Conservation (phyloP, 2,113 vertebrate genomes). For the Notechis scutatus region DNA sequence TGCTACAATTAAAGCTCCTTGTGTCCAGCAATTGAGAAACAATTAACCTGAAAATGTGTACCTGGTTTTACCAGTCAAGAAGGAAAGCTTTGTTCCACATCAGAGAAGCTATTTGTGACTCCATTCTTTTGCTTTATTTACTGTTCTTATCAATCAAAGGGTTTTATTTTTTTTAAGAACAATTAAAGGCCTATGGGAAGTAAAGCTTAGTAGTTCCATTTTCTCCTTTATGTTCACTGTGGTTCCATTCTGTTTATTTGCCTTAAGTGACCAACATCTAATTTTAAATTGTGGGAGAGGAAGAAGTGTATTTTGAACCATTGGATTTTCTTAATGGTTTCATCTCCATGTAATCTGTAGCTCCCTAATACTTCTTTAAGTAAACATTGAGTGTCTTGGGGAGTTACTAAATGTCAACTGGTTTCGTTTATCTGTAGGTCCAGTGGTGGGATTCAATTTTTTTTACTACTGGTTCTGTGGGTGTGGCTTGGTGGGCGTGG, state of each 20-base stretch:
- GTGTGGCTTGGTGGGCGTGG: no score
- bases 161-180: neutral
- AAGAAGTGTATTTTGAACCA: neutral
- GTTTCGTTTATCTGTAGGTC: neutral
- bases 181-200: neutral
- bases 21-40: neutral
- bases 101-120: neutral
- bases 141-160: neutral
- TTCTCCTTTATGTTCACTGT: neutral
- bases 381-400: neutral
- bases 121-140: neutral
- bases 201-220: neutral
- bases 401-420: neutral
- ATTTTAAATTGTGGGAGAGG: neutral
- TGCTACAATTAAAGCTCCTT: neutral
- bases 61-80: neutral
- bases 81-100: conserved; percentile 15
- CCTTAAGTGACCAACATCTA: neutral
- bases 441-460: no score
- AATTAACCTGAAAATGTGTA: neutral
- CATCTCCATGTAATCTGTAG: neutral
- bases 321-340: neutral
- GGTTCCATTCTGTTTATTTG: neutral
- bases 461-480: no score
- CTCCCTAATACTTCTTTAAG: neutral